Evolutionary conservation across 2,113 vertebrate genomes (phyloP).

Genomic region (Percopsis transmontana): DNA sequence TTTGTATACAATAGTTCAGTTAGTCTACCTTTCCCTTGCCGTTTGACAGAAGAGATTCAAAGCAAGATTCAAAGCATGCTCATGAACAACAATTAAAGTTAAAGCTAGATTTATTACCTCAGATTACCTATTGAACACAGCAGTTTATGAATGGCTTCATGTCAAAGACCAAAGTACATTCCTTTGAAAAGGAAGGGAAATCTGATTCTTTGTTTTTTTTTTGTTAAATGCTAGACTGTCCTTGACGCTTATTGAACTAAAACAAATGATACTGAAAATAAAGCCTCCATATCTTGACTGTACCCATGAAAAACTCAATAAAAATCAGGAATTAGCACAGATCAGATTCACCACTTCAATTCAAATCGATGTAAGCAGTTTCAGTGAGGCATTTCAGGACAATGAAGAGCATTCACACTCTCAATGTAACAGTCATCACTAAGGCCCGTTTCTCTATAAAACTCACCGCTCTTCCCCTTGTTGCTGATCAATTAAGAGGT

Average conservation of each 20-base stretch:
- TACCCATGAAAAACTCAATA: background rate
- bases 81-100: slow-evolving; percentile 20
- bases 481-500: slow-evolving; percentile 30
- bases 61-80: slow-evolving; percentile 32
- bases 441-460: slow-evolving; percentile 23
- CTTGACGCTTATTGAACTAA: slow-evolving; percentile 30
- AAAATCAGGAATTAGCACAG: slow-evolving; percentile 1
- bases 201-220: slow-evolving; percentile 26
- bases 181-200: slow-evolving; percentile 10
- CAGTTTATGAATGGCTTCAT: slow-evolving; percentile 40
- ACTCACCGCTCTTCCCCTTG: background rate
- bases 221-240: slow-evolving; percentile 20
- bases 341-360: slow-evolving; percentile 12
- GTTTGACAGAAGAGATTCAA: slow-evolving; percentile 36
- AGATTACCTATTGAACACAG: slow-evolving; percentile 22
- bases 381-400: slow-evolving; percentile 42
- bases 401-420: slow-evolving; percentile 45
- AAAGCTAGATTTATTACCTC: slow-evolving; percentile 41
- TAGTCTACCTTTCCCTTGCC: slow-evolving; percentile 21
- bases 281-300: no score
- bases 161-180: slow-evolving; percentile 21
- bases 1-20: slow-evolving; percentile 33
- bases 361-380: slow-evolving; percentile 3
- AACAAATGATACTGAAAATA: background rate
- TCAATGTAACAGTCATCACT: slow-evolving; percentile 45